Conservation (phyloP, 2,797 vertebrate species). For the Arnoldichthys spilopterus region DNA sequence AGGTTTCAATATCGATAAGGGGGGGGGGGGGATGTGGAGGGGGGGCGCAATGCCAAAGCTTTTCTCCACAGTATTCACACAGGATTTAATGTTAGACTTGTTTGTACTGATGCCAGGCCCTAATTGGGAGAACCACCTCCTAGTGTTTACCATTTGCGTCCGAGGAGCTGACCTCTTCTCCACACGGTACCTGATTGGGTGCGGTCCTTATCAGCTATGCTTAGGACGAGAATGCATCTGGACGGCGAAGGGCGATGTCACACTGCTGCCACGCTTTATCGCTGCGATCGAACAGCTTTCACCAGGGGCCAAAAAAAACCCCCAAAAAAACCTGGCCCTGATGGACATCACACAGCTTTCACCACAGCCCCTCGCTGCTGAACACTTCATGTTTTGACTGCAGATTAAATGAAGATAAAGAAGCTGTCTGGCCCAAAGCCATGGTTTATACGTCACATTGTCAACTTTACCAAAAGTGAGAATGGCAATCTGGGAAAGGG, state of each 20-base stretch:
- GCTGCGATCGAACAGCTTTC: not conserved
- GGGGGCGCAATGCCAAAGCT: not conserved
- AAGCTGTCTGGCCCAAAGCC: not conserved
- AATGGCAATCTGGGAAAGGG: not conserved
- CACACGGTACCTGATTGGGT: conserved; percentile 23
- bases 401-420: conserved; percentile 10
- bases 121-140: not conserved
- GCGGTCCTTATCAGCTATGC: not conserved
- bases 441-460: conserved; percentile 1
- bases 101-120: not conserved
- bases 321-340: conserved; percentile 19
- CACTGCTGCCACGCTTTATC: not conserved
- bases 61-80: not conserved
- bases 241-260: not conserved
- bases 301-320: not conserved
- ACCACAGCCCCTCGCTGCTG: not conserved
- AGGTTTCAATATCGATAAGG: too few relatives aligned
- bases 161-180: not conserved
- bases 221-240: conserved; percentile 7
- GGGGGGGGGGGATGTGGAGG: too few relatives aligned
- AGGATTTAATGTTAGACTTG: not conserved
- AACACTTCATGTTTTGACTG: conserved; percentile 11
- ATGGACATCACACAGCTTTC: conserved; percentile 22
- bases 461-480: not conserved
- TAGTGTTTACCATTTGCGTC: conserved; percentile 10